Conservation (phyloP, 1,140 invertebrate species). For the Nilaparvata lugens region DNA sequence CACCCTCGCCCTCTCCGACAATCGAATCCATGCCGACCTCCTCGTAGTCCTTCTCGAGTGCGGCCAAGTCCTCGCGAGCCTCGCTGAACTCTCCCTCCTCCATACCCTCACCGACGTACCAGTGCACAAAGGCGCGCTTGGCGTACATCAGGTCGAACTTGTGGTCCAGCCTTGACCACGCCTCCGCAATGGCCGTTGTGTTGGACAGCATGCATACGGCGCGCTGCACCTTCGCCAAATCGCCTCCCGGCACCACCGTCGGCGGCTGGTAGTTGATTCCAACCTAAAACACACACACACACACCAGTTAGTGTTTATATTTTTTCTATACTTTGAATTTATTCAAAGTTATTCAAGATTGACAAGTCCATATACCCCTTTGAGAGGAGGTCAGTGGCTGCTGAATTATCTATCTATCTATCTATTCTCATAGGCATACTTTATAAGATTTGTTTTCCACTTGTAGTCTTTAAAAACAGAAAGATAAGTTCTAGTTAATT, state of each 20-base stretch:
- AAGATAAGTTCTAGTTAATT: too few species aligned
- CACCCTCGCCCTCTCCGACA: slow-evolving; percentile 43
- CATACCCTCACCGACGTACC: slow-evolving; percentile 50
- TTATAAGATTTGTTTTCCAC: too few species aligned
- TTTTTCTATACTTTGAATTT: too few species aligned
- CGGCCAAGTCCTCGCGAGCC: slow-evolving; percentile 54
- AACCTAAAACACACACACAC: too few species aligned
- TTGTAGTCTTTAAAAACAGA: too few species aligned
- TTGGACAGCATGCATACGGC: slow-evolving; percentile 79
- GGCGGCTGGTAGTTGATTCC: slow-evolving; percentile 74
- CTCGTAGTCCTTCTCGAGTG: slow-evolving; percentile 54
- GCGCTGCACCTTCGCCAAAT: slow-evolving; percentile 63
- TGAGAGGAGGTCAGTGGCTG: too few species aligned
- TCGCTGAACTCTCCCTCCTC: slow-evolving; percentile 57
- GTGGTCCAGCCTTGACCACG: slow-evolving; percentile 62
- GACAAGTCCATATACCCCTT: too few species aligned
- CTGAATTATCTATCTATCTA: too few species aligned
- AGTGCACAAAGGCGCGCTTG: slow-evolving; percentile 39
- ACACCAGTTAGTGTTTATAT: too few species aligned
- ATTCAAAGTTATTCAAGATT: too few species aligned
- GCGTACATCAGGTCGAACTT: slow-evolving; percentile 56
- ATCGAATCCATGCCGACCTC: slow-evolving; percentile 53
- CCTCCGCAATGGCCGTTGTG: slow-evolving; percentile 77
- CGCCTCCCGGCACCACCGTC: slow-evolving; percentile 68
- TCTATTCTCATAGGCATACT: too few species aligned